Evolutionary conservation across 2,113 vertebrate species (phyloP).

Genomic region (Aspiorhynchus laticeps): DNA sequence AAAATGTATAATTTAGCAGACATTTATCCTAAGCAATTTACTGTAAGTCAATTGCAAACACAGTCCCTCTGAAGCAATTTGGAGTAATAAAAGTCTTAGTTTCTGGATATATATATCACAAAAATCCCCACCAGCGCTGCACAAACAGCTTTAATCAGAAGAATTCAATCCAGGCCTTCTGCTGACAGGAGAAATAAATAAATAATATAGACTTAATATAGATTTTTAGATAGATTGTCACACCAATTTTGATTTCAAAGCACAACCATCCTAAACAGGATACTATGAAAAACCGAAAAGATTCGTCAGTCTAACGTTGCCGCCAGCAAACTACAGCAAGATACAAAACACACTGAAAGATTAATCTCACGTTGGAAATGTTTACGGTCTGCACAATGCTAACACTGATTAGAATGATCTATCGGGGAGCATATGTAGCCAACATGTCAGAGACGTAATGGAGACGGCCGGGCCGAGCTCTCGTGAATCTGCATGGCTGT

Average conservation of each 20-base stretch:
- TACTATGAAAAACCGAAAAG: slow-evolving; percentile 32
- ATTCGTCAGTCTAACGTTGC: slow-evolving; percentile 32
- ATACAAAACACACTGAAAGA: slow-evolving; percentile 47
- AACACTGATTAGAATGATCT: slow-evolving; percentile 58
- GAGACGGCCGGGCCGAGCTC: not conserved
- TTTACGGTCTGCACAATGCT: slow-evolving; percentile 53
- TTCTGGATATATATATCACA: slow-evolving; percentile 6
- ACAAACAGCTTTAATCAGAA: slow-evolving; percentile 14
- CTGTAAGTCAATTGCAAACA: slow-evolving; percentile 20
- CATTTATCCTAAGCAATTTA: slow-evolving; percentile 15
- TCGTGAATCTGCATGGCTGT: slow-evolving; percentile 3
- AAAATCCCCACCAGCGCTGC: not conserved
- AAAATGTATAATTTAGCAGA: slow-evolving; percentile 5
- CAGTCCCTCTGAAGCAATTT: slow-evolving; percentile 22
- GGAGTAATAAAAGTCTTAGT: not conserved
- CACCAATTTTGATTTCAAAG: slow-evolving; percentile 37
- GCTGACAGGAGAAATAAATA: slow-evolving; percentile 10
- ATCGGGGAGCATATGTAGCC: slow-evolving; percentile 54
- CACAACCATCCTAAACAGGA: slow-evolving; percentile 29
- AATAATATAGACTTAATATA: slow-evolving; percentile 35
- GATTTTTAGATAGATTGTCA: slow-evolving; percentile 22
- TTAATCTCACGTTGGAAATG: slow-evolving; percentile 53
- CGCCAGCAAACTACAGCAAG: slow-evolving; percentile 50
- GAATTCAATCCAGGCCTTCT: slow-evolving; percentile 5
- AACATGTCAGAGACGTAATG: slow-evolving; percentile 48